These are phyloP conservation scores for Cylindroiulus punctatus DNA, from an alignment of 2,888 invertebrate species.

Conservation along the genomic window DNA sequence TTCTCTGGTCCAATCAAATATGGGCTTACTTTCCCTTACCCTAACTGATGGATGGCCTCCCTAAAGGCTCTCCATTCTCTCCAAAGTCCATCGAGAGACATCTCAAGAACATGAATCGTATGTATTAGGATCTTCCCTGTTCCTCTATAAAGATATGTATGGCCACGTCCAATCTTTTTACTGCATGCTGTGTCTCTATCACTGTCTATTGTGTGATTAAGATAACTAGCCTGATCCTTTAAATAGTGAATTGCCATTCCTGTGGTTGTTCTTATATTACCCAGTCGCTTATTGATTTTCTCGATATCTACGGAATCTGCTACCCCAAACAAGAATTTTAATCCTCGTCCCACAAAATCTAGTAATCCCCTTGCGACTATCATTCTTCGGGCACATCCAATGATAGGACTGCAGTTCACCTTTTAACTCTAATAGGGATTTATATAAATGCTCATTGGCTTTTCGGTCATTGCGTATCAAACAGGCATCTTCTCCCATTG, in stretches of 20 bases:
- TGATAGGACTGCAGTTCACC: background rate
- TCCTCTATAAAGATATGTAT: too few species aligned
- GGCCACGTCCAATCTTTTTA: background rate
- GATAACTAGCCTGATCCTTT: background rate
- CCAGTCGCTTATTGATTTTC: background rate
- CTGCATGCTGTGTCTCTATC: background rate
- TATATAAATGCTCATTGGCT: too few species aligned
- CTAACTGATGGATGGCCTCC: background rate
- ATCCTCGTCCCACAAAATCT: background rate
- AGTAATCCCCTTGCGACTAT: background rate
- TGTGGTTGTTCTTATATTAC: background rate
- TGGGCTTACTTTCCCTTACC: background rate
- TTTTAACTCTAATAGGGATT: background rate
- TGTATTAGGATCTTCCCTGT: background rate
- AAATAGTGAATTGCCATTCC: background rate
- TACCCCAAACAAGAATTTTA: background rate
- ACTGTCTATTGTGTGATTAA: background rate
- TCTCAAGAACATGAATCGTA: background rate
- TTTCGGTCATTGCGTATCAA: too few species aligned
- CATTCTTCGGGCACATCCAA: background rate
- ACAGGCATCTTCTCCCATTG: too few species aligned
- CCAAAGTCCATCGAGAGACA: background rate
- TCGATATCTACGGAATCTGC: background rate
- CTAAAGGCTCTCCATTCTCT: background rate
- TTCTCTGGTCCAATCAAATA: background rate